These are phyloP conservation scores for Enteromius viviparus DNA, from an alignment of 2,797 vertebrate species.

Conservation along the genomic window DNA sequence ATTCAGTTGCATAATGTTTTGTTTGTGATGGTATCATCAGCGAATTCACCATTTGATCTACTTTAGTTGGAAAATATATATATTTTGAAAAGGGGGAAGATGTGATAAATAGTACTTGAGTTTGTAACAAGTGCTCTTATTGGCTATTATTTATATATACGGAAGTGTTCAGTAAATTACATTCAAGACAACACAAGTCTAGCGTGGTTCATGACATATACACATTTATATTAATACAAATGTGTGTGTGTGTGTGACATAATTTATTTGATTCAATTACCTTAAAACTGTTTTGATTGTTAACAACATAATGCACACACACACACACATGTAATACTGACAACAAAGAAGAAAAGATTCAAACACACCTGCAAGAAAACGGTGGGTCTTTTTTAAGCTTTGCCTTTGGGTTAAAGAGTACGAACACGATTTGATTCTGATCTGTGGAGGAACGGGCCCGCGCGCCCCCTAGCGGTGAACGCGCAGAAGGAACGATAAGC, in stretches of 20 bases:
- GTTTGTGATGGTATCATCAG: too few relatives aligned
- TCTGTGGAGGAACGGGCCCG: not conserved
- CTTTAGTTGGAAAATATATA: too few relatives aligned
- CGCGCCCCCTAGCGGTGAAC: slow-evolving; percentile 10
- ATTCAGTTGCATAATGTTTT: too few relatives aligned
- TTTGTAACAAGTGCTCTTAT: too few relatives aligned
- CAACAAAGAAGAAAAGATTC: not conserved
- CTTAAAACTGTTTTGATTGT: not conserved
- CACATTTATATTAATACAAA: not conserved
- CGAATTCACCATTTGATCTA: too few relatives aligned
- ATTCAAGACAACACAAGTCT: too few relatives aligned
- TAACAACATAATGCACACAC: not conserved
- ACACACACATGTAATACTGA: not conserved
- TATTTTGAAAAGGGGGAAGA: too few relatives aligned
- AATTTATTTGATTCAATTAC: not conserved
- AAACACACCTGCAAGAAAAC: not conserved
- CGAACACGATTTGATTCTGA: not conserved
- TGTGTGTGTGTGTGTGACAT: too few relatives aligned
- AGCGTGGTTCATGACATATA: too few relatives aligned
- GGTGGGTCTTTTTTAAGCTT: not conserved
- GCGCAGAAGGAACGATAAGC: not conserved
- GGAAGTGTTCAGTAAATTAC: too few relatives aligned
- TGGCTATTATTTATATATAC: too few relatives aligned
- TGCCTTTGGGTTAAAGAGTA: not conserved
- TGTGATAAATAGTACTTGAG: too few relatives aligned